Evolutionary conservation across 2,888 invertebrate species (phyloP).

Genomic region (Andrena dorsata): DNA sequence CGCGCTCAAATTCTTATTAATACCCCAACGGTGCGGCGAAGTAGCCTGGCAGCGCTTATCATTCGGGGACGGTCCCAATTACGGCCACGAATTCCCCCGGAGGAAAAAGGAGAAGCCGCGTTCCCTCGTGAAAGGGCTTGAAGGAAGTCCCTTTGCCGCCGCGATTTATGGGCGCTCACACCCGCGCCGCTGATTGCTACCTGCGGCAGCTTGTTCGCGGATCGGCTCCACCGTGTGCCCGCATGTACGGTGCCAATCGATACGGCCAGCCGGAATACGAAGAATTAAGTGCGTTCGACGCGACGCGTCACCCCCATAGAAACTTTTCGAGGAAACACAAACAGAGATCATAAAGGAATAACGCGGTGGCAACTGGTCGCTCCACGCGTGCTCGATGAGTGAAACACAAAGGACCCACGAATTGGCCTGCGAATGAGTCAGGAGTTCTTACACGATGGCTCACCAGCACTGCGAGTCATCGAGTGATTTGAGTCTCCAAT

Average conservation of each 20-base stretch:
- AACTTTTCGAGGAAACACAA: not conserved
- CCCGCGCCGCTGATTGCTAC: slow-evolving; percentile 43
- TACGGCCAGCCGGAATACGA: slow-evolving; percentile 24
- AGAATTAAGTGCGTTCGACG: slow-evolving; percentile 6
- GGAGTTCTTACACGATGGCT: not conserved
- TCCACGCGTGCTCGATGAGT: no score
- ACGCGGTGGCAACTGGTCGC: not conserved
- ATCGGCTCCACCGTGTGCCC: slow-evolving; percentile 26
- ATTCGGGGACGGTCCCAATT: slow-evolving; percentile 30
- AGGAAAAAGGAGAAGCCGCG: not conserved
- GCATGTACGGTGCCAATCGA: slow-evolving; percentile 38
- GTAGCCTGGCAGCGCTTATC: slow-evolving; percentile 20
- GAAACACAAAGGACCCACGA: no score
- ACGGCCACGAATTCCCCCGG: slow-evolving; percentile 29
- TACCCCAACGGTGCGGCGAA: slow-evolving; percentile 7
- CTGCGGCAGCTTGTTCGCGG: slow-evolving; percentile 41
- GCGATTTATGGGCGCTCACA: slow-evolving; percentile 39
- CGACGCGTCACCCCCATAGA: not conserved
- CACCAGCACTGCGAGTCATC: not conserved
- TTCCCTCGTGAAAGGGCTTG: slow-evolving; percentile 15
- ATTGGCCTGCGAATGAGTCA: no score
- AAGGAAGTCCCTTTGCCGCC: slow-evolving; percentile 16
- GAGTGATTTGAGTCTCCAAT: not conserved
- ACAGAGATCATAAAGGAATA: not conserved
- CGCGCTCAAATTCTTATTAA: slow-evolving; percentile 45